Percentiles rank a stretch among this genome's conserved stretches.
Conservation (phyloP, 2,797 vertebrate species). For the Morelia viridis region DNA sequence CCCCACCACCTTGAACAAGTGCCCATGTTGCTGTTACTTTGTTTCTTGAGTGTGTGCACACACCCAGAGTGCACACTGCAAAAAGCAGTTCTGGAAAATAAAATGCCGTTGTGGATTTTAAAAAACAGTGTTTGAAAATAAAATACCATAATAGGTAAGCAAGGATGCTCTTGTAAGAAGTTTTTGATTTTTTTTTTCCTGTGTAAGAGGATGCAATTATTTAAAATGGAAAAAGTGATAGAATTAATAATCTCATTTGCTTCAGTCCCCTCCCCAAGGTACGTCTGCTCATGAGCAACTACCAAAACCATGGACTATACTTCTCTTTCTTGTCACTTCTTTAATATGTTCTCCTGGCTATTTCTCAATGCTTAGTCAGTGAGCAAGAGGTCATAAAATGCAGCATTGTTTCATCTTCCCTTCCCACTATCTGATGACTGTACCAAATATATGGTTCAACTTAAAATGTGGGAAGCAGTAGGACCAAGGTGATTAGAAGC, state of each 20-base stretch:
- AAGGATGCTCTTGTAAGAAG: not conserved
- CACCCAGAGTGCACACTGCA: not conserved
- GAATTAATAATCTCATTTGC: conserved; percentile 38
- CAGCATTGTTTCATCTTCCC: conserved; percentile 6
- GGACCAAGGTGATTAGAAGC: not conserved
- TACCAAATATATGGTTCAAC: not conserved
- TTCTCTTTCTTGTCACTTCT: not conserved
- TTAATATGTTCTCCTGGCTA: not conserved
- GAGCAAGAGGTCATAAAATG: conserved; percentile 27
- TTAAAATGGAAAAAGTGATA: conserved; percentile 25
- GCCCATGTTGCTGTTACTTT: not conserved
- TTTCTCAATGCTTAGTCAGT: conserved; percentile 1
- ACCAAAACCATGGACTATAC: not conserved
- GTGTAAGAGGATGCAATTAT: not conserved
- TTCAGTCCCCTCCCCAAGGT: not conserved
- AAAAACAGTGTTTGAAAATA: not conserved
- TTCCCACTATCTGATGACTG: not conserved
- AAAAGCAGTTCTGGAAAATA: not conserved
- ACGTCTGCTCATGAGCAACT: not conserved
- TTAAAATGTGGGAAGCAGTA: not conserved
- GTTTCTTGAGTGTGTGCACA: not conserved
- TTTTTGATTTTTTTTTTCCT: not conserved
- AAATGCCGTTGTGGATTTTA: not conserved
- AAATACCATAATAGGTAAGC: not conserved
- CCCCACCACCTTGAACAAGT: not conserved